Conservation (phyloP, 2,113 vertebrate genomes). For the Noturus placidus region DNA sequence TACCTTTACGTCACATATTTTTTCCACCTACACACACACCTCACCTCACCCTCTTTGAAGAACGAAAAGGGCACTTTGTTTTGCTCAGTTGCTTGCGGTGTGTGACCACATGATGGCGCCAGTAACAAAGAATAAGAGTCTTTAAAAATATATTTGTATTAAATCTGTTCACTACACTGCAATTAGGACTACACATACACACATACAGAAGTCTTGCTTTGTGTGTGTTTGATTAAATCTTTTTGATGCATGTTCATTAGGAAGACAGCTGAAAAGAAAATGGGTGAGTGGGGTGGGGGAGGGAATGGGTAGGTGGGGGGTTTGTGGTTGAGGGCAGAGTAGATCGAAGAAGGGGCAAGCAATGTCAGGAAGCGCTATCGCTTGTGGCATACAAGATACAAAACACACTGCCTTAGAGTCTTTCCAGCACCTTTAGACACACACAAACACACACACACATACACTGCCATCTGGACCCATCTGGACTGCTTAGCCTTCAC, state of each 20-base stretch:
- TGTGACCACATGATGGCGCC: slow-evolving; percentile 23
- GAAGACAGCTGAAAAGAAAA: not conserved
- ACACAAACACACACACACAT: not conserved
- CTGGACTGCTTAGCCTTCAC: slow-evolving; percentile 34
- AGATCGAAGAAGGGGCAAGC: no score
- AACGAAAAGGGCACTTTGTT: not conserved
- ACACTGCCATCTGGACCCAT: slow-evolving; percentile 42
- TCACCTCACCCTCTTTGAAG: not conserved
- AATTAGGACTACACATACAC: not conserved
- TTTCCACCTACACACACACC: not conserved
- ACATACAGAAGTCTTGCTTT: not conserved
- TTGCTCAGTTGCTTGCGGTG: not conserved
- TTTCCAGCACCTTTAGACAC: slow-evolving; percentile 44
- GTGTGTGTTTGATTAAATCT: not conserved
- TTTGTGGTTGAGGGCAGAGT: no score
- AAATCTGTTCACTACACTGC: not conserved
- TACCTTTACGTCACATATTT: not conserved
- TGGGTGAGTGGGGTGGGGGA: not conserved
- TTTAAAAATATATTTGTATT: not conserved
- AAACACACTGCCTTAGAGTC: slow-evolving; percentile 34
- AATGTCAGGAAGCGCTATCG: not conserved
- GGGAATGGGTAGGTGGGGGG: no score
- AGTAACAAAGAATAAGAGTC: not conserved
- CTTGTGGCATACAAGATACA: slow-evolving; percentile 37
- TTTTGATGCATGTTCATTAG: not conserved